Evolutionary conservation across 2,113 vertebrate genomes (phyloP).

Genomic region (Chionodraco myersi): DNA sequence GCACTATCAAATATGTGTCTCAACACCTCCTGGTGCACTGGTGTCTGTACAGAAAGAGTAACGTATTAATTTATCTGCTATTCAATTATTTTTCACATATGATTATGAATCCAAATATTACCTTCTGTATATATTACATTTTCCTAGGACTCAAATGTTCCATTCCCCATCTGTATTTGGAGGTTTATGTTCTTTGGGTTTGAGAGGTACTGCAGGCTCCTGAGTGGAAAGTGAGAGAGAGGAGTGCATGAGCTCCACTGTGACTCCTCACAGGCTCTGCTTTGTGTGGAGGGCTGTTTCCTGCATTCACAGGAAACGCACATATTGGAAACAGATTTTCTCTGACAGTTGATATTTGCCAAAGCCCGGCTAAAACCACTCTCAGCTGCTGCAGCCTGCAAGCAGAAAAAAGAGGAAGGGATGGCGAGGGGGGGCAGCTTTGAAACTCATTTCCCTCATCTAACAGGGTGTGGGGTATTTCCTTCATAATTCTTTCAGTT

Average conservation of each 20-base stretch:
- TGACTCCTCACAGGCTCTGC: slow-evolving; percentile 69
- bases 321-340: slow-evolving; percentile 90
- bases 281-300: slow-evolving; percentile 86
- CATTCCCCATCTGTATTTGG: slow-evolving; percentile 5
- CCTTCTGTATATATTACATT: background rate
- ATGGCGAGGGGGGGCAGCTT: slow-evolving; percentile 52
- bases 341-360: slow-evolving; percentile 74
- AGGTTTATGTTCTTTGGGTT: background rate
- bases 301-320: slow-evolving; percentile 87
- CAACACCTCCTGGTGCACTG: background rate
- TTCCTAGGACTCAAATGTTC: background rate
- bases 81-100: background rate
- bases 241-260: slow-evolving; percentile 70
- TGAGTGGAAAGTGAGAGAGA: slow-evolving; percentile 47
- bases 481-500: slow-evolving; percentile 67
- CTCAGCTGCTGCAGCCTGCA: slow-evolving; percentile 58
- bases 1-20: background rate
- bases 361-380: slow-evolving; percentile 70
- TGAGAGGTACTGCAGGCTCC: slow-evolving; percentile 15
- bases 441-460: slow-evolving; percentile 75
- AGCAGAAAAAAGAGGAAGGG: slow-evolving; percentile 36
- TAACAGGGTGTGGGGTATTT: slow-evolving; percentile 59
- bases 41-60: background rate
- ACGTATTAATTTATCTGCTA: background rate
- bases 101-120: background rate